Evolutionary conservation across 2,113 vertebrate species (phyloP).

Genomic region (Takifugu flavidus): DNA sequence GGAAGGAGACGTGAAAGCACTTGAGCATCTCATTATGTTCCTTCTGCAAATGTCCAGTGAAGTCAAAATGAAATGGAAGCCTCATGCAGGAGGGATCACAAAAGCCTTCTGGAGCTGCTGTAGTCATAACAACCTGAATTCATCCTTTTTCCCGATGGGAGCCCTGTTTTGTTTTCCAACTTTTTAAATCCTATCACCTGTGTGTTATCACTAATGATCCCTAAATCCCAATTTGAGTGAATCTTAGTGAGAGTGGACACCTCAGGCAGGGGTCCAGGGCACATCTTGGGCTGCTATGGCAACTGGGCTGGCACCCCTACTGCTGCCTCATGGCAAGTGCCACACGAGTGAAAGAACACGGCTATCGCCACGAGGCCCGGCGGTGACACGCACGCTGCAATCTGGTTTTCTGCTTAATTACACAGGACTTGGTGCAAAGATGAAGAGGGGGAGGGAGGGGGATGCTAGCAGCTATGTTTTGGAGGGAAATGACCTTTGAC

Average conservation of each 20-base stretch:
- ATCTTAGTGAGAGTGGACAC: constrained; percentile 29
- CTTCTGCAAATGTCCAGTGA: no score
- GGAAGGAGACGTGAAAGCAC: no score
- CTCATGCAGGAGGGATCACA: no score
- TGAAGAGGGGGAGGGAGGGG: neutral
- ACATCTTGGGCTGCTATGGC: constrained; percentile 64
- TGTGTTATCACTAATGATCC: constrained; percentile 9
- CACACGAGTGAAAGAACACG: constrained; percentile 15
- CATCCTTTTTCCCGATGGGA: no score
- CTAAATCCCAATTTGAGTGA: constrained; percentile 20
- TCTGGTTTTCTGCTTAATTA: constrained; percentile 41
- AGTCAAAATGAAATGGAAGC: no score
- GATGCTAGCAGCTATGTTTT: neutral
- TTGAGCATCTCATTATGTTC: no score
- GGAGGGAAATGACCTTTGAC: constrained; percentile 1
- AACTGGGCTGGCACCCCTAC: constrained; percentile 61
- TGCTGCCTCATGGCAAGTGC: constrained; percentile 46
- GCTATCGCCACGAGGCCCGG: constrained; percentile 20
- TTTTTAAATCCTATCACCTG: no score
- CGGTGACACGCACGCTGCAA: constrained; percentile 12
- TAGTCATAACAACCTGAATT: no score
- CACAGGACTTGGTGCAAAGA: constrained; percentile 7
- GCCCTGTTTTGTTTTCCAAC: no score
- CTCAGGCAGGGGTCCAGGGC: constrained; percentile 61
- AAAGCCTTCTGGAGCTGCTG: no score